Evolutionary conservation across 1,140 invertebrate genomes (phyloP).

Genomic region (Medauroidea extradentata): DNA sequence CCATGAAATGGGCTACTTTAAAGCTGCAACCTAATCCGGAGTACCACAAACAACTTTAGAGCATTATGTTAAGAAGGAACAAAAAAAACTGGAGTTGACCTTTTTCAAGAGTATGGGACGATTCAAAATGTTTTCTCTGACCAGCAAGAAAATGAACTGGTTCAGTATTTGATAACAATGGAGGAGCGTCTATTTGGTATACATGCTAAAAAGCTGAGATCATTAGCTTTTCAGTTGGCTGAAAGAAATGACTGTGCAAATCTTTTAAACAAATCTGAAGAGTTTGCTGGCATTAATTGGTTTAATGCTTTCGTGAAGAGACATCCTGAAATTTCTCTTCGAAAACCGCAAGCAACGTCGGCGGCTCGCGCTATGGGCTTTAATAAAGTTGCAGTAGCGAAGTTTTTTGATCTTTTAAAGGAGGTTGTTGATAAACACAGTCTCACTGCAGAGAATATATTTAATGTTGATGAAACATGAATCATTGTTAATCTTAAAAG

Average conservation of each 20-base stretch:
- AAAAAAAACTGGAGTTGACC: too few species aligned
- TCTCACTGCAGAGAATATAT: conserved; percentile 12
- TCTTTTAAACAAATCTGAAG: background rate
- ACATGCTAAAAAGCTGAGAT: too few species aligned
- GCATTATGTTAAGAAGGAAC: too few species aligned
- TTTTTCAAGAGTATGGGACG: too few species aligned
- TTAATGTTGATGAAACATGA: conserved; percentile 19
- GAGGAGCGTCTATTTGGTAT: too few species aligned
- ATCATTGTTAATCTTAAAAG: conserved; percentile 14
- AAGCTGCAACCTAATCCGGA: too few species aligned
- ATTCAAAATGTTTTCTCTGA: too few species aligned
- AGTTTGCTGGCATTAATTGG: background rate
- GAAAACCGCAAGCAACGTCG: background rate
- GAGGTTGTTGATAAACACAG: conserved; percentile 5
- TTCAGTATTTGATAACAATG: too few species aligned
- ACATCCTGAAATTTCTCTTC: background rate
- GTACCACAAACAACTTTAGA: too few species aligned
- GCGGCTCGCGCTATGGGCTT: background rate
- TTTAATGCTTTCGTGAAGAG: background rate
- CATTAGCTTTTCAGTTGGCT: conserved; percentile 27
- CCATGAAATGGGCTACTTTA: too few species aligned
- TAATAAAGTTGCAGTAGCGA: background rate
- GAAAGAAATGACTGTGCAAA: conserved; percentile 21
- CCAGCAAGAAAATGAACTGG: too few species aligned
- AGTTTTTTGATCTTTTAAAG: conserved; percentile 7